A percentile compares a stretch with the other conserved stretches of the same genome.
Conservation (phyloP, 2,113 vertebrate species). For the Gallinago media region DNA sequence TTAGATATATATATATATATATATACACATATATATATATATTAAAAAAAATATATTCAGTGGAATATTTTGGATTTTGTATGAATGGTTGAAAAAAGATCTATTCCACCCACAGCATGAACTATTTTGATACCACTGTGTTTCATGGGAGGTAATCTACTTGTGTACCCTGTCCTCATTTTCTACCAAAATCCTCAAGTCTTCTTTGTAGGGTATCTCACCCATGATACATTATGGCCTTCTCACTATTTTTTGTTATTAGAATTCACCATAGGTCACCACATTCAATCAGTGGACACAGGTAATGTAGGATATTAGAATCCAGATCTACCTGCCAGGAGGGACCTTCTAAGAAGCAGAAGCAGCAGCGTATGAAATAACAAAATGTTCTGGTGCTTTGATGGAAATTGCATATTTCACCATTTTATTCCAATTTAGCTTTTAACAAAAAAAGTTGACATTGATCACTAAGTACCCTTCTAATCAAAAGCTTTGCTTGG, state of each 20-base stretch:
- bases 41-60: background rate
- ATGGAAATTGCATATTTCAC: background rate
- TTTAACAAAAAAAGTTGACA: background rate
- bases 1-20: no score
- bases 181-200: background rate
- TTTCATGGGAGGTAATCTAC: background rate
- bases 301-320: background rate
- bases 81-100: background rate
- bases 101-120: background rate
- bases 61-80: background rate
- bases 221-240: accelerated
- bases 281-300: background rate
- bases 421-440: background rate
- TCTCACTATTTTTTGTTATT: background rate
- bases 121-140: background rate
- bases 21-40: no score
- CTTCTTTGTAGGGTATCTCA: background rate
- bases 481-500: background rate
- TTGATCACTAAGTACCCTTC: background rate
- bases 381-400: background rate
- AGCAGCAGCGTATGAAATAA: background rate
- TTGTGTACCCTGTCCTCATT: background rate
- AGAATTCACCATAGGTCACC: background rate
- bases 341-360: background rate
- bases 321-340: background rate